A percentile compares a stretch with the other conserved stretches of the same genome.
These are phyloP conservation scores for Rhodophaea formosa DNA, from an alignment of 2,888 invertebrate species.

Conservation along the genomic window DNA sequence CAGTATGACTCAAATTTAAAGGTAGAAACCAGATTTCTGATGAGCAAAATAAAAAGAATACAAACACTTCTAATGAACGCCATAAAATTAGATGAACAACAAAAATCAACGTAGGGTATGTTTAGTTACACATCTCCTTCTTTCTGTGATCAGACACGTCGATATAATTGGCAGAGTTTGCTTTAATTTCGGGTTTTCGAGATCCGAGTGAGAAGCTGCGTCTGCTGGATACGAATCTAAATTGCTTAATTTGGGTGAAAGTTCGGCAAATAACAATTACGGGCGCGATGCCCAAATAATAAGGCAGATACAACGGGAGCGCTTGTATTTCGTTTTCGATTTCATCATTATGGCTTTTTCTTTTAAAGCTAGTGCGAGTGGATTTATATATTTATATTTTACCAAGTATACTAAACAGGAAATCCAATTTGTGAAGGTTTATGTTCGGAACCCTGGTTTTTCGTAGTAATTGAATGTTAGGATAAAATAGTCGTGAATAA, in stretches of 20 bases:
- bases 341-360: neutral
- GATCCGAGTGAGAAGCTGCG: conserved; percentile 8
- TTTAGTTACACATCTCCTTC: neutral
- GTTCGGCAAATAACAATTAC: conserved; percentile 18
- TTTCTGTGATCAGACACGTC: neutral
- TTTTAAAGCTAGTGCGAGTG: neutral
- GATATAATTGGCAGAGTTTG: conserved; percentile 12
- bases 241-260: conserved; percentile 19
- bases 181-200: conserved; percentile 12
- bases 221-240: conserved; percentile 15
- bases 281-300: conserved; percentile 10
- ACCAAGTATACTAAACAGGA: too few relatives aligned
- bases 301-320: neutral
- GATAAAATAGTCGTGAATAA: too few relatives aligned
- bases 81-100: too few relatives aligned
- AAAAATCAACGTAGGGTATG: too few relatives aligned
- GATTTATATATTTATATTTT: neutral
- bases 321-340: neutral
- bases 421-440: too few relatives aligned
- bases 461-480: too few relatives aligned
- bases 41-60: too few relatives aligned
- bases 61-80: too few relatives aligned
- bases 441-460: too few relatives aligned
- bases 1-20: too few relatives aligned
- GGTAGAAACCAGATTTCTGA: too few relatives aligned